Base-by-base conservation (phyloP, 2,797 vertebrate genomes). In the Cichlasoma orientale region DNA sequence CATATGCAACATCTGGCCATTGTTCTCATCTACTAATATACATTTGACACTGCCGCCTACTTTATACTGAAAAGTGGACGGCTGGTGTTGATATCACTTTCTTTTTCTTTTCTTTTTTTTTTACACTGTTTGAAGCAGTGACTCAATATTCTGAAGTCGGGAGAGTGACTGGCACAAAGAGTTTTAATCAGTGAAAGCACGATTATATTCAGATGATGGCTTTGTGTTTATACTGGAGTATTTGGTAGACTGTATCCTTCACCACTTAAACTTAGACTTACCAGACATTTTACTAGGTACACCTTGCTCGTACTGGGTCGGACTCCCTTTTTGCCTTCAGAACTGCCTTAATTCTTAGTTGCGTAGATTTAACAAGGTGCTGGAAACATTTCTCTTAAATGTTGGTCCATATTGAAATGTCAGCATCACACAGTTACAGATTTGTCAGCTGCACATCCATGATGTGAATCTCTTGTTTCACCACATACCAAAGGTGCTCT, bases 1-100 rank as follows among this genome's bases (percentile, higher is more conserved):
- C 19, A 75, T 77, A 31, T 61, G 21, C 18, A 61, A 82, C 79
- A 80, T 80, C 36, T 84, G 79, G 72, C 13, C n/a, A 38, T 13
- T 7, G 41, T 50, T n/a, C 63, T n/a, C 6, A 0, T 68, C 38
- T n/a, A 25, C 18, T 50, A 3, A 47, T 66, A 47, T 66, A 66
- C 2, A 47, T 68, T 50, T 14, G 29, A 50, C 25, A 50, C 7
- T 29, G 41, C 10, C 25, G 29, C 16, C 41, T 29, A n/a, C 18
- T n/a, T 50, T 50, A 18, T 27, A 50, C 29, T 68, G 16, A 19
- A 50, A 27, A 29, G 41, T 29, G 25, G 23, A 4, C 3, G 23
- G 38, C 25, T 2, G 41, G 47, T 68, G 41, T 47, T 19, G 25
- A 68, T 25, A 50, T 66, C 36, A 38, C 11, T 38, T 38, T 38